A percentile compares a stretch with the other conserved stretches of the same genome.
Evolutionary conservation across 2,797 vertebrate species (phyloP).

Genomic region (Spinibarbus caldwelli): DNA sequence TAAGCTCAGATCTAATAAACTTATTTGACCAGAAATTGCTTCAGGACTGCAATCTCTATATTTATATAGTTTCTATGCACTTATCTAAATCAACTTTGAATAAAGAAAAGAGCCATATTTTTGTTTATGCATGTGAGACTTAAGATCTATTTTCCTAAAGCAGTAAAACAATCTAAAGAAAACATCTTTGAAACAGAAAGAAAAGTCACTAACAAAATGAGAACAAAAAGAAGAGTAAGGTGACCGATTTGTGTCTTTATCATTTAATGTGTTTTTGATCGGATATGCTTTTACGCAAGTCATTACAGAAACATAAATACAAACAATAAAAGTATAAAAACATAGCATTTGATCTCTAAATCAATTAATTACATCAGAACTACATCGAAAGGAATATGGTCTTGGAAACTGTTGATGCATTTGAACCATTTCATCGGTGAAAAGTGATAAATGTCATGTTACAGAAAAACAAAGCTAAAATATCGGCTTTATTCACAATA

Average conservation of each 20-base stretch:
- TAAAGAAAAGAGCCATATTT: too few species aligned
- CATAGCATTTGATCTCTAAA: conserved; percentile 77
- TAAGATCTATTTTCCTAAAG: too few species aligned
- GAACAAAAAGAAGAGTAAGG: not conserved
- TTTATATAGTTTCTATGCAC: too few species aligned
- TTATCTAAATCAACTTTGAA: too few species aligned
- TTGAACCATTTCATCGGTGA: conserved; percentile 72
- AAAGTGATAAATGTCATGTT: conserved; percentile 64
- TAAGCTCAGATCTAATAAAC: too few species aligned
- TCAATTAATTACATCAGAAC: conserved; percentile 74
- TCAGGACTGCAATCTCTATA: too few species aligned
- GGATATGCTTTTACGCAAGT: conserved; percentile 75
- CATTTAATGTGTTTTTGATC: conserved; percentile 53
- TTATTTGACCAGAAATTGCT: too few species aligned
- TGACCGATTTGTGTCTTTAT: conserved; percentile 78
- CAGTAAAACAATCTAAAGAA: too few species aligned
- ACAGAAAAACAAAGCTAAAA: conserved; percentile 75
- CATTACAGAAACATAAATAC: conserved; percentile 82
- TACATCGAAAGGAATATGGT: conserved; percentile 80
- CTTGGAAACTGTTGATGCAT: conserved; percentile 75
- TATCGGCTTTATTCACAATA: conserved; percentile 78
- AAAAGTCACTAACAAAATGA: too few species aligned
- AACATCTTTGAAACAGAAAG: too few species aligned
- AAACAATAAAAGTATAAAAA: conserved; percentile 83
- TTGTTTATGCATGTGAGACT: too few species aligned